Conservation (phyloP, 2,113 vertebrate species). For the Picathartes gymnocephalus region DNA sequence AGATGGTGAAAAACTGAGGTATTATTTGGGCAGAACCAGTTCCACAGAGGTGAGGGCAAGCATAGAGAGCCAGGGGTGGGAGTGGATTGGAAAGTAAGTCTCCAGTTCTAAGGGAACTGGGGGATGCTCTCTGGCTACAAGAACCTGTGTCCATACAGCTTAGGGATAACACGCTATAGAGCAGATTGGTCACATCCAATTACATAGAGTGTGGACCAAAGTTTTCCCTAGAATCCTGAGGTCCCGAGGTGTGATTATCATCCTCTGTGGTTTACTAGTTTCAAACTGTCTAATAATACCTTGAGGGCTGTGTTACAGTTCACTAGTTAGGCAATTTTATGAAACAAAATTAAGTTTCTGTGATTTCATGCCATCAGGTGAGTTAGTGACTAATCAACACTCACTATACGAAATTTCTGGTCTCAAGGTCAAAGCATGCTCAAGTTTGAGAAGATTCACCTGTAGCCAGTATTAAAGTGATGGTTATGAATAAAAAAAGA, state of each 20-base stretch:
- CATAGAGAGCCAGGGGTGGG: accelerated
- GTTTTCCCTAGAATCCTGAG: not conserved
- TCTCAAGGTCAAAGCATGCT: not conserved
- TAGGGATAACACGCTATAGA: not conserved
- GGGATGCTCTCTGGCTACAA: not conserved
- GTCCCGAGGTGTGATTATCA: not conserved
- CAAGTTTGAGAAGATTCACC: not conserved
- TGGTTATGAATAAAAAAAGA: not conserved
- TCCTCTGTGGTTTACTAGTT: not conserved
- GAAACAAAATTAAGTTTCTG: not conserved
- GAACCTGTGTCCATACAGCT: not conserved
- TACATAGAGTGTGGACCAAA: not conserved
- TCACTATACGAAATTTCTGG: not conserved
- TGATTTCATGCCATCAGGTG: not conserved
- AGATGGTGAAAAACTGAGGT: not conserved
- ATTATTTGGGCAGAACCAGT: not conserved
- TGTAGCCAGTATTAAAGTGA: not conserved
- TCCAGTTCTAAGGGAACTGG: not conserved
- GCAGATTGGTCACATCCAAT: not conserved
- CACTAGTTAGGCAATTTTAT: not conserved
- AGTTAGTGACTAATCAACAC: not conserved
- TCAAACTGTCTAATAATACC: not conserved
- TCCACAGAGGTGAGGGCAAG: not conserved
- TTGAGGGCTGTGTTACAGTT: not conserved
- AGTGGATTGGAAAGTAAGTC: not conserved